These are phyloP conservation scores for Steinernema khuongi DNA, from an alignment of 1,140 invertebrate species.

Conservation along the genomic window DNA sequence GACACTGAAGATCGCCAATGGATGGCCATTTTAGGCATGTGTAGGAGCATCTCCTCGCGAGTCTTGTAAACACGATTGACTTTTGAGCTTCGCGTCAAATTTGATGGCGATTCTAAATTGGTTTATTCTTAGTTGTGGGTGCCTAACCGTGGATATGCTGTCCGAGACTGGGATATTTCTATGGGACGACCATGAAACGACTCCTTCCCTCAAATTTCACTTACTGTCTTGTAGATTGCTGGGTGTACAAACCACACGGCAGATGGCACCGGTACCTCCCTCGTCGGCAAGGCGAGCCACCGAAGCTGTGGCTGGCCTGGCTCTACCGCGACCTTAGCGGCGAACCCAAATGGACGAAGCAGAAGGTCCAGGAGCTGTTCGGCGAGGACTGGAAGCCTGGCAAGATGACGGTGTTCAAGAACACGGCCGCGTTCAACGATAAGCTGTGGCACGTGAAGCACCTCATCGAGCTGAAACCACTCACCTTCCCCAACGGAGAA, in stretches of 20 bases:
- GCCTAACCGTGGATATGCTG: no score
- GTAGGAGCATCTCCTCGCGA: no score
- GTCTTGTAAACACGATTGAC: no score
- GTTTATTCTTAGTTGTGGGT: no score
- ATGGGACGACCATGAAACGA: no score
- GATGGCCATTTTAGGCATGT: no score
- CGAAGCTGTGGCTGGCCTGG: slow-evolving; percentile 56
- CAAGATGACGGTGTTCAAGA: slow-evolving; percentile 51
- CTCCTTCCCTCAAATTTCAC: no score
- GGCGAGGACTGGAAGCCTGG: slow-evolving; percentile 47
- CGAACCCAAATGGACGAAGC: slow-evolving; percentile 40
- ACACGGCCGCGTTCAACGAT: slow-evolving; percentile 48
- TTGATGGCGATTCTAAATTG: no score
- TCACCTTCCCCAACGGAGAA: slow-evolving; percentile 54
- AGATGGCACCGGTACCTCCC: slow-evolving; percentile 52
- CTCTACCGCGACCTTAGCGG: slow-evolving; percentile 36
- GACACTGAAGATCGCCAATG: no score
- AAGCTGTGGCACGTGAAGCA: slow-evolving; percentile 56
- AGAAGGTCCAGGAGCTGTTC: slow-evolving; percentile 42
- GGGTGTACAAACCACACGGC: slow-evolving; percentile 46
- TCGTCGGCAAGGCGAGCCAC: slow-evolving; percentile 41
- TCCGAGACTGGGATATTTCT: no score
- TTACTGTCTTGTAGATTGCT: slow-evolving; percentile 40
- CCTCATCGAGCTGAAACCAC: slow-evolving; percentile 50
- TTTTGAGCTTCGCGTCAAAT: no score